phyloP scores from a whole-genome alignment of 2,888 invertebrate genomes.

The Quadroppia sp. region DNA sequence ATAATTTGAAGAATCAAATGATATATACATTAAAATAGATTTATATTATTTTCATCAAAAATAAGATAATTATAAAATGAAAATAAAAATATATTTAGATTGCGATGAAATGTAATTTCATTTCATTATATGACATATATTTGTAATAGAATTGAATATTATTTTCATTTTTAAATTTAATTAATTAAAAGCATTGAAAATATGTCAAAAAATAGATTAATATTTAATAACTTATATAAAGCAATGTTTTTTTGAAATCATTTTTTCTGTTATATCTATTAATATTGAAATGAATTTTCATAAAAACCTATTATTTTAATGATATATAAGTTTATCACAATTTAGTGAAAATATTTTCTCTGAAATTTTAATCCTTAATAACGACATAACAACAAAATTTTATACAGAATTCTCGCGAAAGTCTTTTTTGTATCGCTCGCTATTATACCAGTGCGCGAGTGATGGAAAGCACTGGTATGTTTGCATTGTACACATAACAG shows the following conservation, averaged over 20 bases:
- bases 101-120: neutral
- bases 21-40: too few species aligned
- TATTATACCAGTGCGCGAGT: neutral
- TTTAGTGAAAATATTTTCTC: neutral
- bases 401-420: neutral
- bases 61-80: neutral
- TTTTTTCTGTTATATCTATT: slow-evolving; percentile 9
- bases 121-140: neutral
- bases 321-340: slow-evolving; percentile 15
- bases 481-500: neutral
- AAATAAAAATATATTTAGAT: slow-evolving; percentile 24
- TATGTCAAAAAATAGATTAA: neutral
- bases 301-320: slow-evolving; percentile 9
- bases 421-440: neutral
- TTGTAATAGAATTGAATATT: too few species aligned
- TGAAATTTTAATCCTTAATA: neutral
- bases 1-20: neutral
- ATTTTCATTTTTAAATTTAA: too few species aligned
- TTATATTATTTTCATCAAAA: neutral
- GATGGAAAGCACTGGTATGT: slow-evolving; percentile 17
- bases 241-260: neutral
- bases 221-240: neutral
- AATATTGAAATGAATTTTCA: neutral
- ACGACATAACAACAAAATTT: slow-evolving; percentile 4
- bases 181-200: too few species aligned